Conservation (phyloP, 1,140 invertebrate genomes). For the Xylocopa sonorina region DNA sequence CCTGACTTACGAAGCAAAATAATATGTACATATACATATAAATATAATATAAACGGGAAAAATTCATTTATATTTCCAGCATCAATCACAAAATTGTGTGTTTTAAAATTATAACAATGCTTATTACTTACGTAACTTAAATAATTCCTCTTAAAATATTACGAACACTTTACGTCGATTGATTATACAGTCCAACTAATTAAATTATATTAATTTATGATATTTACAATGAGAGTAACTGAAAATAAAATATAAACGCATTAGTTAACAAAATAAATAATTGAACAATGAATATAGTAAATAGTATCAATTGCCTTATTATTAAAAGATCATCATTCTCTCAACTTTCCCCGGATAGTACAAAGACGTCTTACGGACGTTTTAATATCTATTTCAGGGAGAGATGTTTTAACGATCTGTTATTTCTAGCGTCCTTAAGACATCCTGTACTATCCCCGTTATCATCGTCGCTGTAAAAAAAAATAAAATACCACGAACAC, state of each 20-base stretch:
- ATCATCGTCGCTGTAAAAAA: not conserved
- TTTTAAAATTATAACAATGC: not conserved
- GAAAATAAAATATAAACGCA: not conserved
- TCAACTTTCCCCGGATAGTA: no score
- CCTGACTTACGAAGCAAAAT: not conserved
- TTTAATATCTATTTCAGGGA: no score
- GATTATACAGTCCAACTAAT: conserved; percentile 7
- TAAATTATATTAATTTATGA: conserved; percentile 36
- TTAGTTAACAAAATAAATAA: conserved; percentile 22
- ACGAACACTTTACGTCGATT: not conserved
- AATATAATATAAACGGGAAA: no score
- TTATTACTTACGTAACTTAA: not conserved
- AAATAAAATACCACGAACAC: not conserved
- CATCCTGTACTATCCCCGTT: no score
- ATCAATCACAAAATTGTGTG: not conserved
- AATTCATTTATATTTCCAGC: not conserved
- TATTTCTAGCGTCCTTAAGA: no score
- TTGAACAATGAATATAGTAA: not conserved
- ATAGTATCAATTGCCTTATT: not conserved
- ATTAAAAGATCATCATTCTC: no score
- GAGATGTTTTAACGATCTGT: no score
- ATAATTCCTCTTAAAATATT: not conserved
- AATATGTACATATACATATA: no score
- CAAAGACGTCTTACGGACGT: no score
- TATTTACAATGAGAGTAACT: conserved; percentile 54